Evolutionary conservation across 2,888 invertebrate species (phyloP).

Genomic region (Cordilura impudica): DNA sequence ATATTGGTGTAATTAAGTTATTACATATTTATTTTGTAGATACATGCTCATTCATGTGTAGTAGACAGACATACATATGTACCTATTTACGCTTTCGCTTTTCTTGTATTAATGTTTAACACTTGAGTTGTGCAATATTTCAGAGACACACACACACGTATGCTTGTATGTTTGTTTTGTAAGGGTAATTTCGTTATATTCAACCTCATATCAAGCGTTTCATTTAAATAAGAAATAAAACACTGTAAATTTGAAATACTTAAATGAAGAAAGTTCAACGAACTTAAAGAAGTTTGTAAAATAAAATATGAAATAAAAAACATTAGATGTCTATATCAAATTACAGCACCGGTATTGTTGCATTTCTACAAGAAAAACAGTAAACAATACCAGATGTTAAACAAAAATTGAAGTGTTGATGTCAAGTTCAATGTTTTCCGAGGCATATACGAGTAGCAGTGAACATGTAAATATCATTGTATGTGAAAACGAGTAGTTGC

Average conservation of each 20-base stretch:
- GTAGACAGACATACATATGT: too few species aligned
- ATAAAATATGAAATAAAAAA: background rate
- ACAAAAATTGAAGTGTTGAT: slow-evolving; percentile 43
- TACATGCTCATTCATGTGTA: slow-evolving; percentile 42
- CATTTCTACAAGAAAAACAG: background rate
- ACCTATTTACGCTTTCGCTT: slow-evolving; percentile 47
- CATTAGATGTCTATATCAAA: background rate
- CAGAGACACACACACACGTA: background rate
- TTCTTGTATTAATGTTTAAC: slow-evolving; percentile 9
- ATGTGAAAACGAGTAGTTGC: slow-evolving; percentile 43
- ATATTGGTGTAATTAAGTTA: background rate
- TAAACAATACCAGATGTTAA: slow-evolving; percentile 29
- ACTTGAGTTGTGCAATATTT: background rate
- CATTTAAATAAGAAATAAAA: background rate
- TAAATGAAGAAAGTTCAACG: background rate
- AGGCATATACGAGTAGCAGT: background rate
- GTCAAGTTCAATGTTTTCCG: slow-evolving; percentile 60
- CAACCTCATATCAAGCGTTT: background rate
- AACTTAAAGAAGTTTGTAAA: background rate
- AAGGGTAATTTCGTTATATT: too few species aligned
- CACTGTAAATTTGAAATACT: background rate
- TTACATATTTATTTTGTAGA: background rate
- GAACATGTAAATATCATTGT: background rate
- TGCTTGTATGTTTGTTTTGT: background rate
- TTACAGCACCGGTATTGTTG: background rate